phyloP scores from a whole-genome alignment of 2,888 invertebrate species.

The Phorcus lineatus region DNA sequence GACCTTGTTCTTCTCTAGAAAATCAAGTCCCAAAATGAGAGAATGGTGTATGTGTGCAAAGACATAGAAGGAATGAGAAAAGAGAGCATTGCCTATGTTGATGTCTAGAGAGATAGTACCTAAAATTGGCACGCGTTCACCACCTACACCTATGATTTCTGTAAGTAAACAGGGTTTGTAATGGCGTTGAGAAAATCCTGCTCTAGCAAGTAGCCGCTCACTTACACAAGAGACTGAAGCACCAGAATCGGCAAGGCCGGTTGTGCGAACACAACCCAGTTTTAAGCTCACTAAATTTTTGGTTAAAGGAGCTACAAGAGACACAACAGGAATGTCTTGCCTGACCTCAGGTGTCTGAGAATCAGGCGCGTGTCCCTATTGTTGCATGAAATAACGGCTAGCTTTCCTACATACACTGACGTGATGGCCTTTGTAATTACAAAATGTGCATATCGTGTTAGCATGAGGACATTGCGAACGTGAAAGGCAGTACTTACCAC shows the following conservation, averaged over 20 bases:
- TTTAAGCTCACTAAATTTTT: not conserved
- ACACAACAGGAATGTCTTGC: not conserved
- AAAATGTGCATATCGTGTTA: not conserved
- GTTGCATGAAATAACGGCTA: no score
- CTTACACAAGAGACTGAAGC: no score
- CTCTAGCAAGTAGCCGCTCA: no score
- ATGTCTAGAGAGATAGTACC: not conserved
- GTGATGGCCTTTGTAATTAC: not conserved
- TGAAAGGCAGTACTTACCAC: conserved; percentile 1
- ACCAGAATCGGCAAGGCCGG: not conserved
- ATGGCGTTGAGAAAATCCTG: no score
- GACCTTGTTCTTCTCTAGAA: not conserved
- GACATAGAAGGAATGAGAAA: not conserved
- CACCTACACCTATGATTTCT: no score
- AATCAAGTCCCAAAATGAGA: not conserved
- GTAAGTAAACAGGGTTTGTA: no score
- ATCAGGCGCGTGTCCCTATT: not conserved
- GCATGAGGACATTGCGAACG: not conserved
- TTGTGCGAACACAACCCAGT: not conserved
- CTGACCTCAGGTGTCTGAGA: not conserved
- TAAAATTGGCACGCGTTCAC: no score
- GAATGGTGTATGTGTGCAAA: not conserved
- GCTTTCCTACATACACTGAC: not conserved
- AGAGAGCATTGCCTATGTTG: not conserved
- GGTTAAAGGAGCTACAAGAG: conserved; percentile 5